A percentile compares a stretch with the other conserved stretches of the same genome.
Conservation (phyloP, 1,140 invertebrate genomes). For the Formica selysi region DNA sequence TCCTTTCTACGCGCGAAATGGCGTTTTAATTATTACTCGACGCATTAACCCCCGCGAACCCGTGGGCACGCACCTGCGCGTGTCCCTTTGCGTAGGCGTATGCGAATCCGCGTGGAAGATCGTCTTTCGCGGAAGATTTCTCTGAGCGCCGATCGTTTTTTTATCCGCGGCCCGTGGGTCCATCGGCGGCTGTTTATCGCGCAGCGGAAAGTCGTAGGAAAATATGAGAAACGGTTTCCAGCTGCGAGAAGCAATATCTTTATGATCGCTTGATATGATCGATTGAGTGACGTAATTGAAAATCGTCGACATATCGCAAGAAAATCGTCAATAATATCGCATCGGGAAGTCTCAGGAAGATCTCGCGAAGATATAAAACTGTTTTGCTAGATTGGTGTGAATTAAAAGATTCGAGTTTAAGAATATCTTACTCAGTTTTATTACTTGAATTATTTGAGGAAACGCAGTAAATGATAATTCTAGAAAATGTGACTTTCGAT, state of each 20-base stretch:
- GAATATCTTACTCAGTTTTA: constrained; percentile 11
- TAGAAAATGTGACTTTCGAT: constrained; percentile 6
- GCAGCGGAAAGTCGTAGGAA: background rate
- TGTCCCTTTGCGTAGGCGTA: constrained; percentile 66
- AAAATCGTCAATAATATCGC: constrained; percentile 36
- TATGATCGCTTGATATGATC: constrained; percentile 34
- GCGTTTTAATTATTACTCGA: constrained; percentile 78
- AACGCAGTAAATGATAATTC: constrained; percentile 6
- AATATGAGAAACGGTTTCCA: constrained; percentile 57
- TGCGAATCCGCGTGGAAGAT: constrained; percentile 56
- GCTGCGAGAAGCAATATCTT: constrained; percentile 27
- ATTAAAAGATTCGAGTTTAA: background rate
- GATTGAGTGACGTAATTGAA: constrained; percentile 31
- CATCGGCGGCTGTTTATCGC: constrained; percentile 11
- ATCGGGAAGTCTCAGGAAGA: background rate
- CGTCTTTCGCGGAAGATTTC: constrained; percentile 43
- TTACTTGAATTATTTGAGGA: constrained; percentile 4
- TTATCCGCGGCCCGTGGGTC: constrained; percentile 11
- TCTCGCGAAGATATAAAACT: constrained; percentile 18
- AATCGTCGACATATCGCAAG: constrained; percentile 13
- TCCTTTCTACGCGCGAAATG: constrained; percentile 71
- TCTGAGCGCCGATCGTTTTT: constrained; percentile 26
- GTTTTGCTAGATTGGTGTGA: constrained; percentile 1
- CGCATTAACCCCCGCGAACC: constrained; percentile 75
- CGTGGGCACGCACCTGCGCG: constrained; percentile 70